Conservation (phyloP, 2,797 vertebrate genomes). For the Sebastes miniatus region DNA sequence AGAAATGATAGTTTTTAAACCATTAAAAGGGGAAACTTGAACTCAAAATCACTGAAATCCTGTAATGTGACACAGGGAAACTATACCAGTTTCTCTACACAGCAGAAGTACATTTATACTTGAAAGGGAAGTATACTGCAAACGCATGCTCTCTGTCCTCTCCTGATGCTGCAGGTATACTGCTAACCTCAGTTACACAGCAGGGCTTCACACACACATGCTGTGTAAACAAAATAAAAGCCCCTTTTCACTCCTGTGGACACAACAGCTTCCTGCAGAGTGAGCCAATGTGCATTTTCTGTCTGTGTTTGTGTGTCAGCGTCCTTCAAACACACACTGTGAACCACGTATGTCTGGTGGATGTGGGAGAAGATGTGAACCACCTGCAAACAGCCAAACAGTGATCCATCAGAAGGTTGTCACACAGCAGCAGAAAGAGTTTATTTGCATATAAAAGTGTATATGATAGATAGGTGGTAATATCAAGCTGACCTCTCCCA, state of each 20-base stretch:
- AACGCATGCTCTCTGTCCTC: not conserved
- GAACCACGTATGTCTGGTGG: conserved; percentile 91
- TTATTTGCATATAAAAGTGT: not conserved
- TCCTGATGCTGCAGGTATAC: too few species aligned
- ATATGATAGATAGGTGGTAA: not conserved
- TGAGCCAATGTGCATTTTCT: conserved; percentile 84
- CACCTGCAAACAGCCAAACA: conserved; percentile 76
- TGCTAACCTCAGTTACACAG: too few species aligned
- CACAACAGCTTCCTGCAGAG: conserved; percentile 85
- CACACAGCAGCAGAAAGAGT: not conserved
- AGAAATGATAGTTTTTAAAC: too few species aligned
- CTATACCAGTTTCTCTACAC: too few species aligned
- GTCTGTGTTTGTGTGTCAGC: conserved; percentile 10
- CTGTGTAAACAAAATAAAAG: conserved; percentile 35
- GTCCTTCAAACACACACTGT: conserved; percentile 74
- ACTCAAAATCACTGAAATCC: too few species aligned
- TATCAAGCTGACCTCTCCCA: conserved; percentile 84
- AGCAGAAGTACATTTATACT: too few species aligned
- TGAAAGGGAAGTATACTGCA: not conserved
- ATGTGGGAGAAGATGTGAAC: conserved; percentile 94
- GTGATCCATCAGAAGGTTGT: not conserved
- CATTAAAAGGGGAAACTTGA: too few species aligned
- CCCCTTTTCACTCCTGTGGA: conserved; percentile 94
- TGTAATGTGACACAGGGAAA: too few species aligned
- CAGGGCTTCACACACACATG: not conserved